These are phyloP conservation scores for Drosophila parvula DNA, from an alignment of 1,140 invertebrate species.

Conservation along the genomic window DNA sequence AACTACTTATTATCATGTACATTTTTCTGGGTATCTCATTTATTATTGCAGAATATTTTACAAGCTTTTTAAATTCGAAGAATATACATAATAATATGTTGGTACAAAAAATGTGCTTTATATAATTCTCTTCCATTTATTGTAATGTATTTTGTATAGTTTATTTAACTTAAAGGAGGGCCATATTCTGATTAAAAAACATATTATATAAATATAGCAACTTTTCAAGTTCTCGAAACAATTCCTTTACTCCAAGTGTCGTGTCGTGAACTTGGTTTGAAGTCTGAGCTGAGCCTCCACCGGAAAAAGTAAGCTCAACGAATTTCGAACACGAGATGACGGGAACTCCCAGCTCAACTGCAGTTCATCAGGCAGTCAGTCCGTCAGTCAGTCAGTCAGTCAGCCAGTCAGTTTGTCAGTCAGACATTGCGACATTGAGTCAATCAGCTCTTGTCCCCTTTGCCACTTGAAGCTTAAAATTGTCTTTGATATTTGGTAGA, in stretches of 20 bases:
- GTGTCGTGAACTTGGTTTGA: conserved; percentile 37
- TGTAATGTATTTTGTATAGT: too few relatives aligned
- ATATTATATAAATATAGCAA: not conserved
- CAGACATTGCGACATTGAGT: conserved; percentile 42
- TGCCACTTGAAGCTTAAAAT: conserved; percentile 42
- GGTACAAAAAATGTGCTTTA: too few relatives aligned
- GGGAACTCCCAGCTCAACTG: conserved; percentile 33
- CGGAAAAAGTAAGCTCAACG: conserved; percentile 13
- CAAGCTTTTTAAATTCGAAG: too few relatives aligned
- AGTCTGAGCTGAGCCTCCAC: conserved; percentile 51
- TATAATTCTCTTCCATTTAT: too few relatives aligned
- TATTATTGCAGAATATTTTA: too few relatives aligned
- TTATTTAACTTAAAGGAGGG: not conserved
- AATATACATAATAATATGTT: too few relatives aligned
- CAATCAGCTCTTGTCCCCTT: conserved; percentile 37
- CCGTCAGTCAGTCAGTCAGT: conserved; percentile 10
- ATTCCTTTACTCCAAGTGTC: not conserved
- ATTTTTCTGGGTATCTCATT: not conserved
- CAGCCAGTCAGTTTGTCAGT: conserved; percentile 35
- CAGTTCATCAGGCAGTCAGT: conserved; percentile 59
- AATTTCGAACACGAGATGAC: conserved; percentile 19
- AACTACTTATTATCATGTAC: too few relatives aligned
- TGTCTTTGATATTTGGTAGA: conserved; percentile 51
- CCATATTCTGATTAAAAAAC: not conserved
- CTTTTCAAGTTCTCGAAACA: not conserved